Evolutionary conservation across 1,140 invertebrate species (phyloP), one percentile per base, ranked within the genome.

Genomic region (Pogonomyrmex californicus): DNA sequence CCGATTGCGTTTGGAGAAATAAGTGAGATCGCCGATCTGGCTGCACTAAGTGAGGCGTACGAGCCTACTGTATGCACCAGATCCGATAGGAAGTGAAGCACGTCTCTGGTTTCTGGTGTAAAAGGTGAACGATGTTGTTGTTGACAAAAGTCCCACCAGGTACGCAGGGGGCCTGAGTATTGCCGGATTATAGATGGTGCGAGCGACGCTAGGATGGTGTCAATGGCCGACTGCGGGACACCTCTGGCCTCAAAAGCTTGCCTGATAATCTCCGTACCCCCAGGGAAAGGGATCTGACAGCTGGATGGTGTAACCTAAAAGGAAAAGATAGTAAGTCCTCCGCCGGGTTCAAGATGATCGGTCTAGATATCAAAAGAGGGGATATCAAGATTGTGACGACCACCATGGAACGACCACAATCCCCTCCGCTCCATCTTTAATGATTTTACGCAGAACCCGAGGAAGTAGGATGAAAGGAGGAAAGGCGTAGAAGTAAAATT

Each of bases 381-480:
- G 60, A 4, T 36, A 62, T 30, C 60, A 60, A 33, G 23, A 7
- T 60, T 44, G 41, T 23, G 23, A 23, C 23, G 23, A 0, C 23
- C 23, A 23, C 47, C 47, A 49, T 10, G 6, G 62, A 5, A 68
- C 7, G 1, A 81, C 14, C 9, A 81, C 1, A 14, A 38, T 36
- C 3, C 63, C 77, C 6, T 81, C 58, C 54, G 77, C 77, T 36
- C 54, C 5, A 38, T 81, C 49, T 1, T 36, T 14, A 14, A 63
- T 66, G 17, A 86, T 86, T 60, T 49, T 49, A 10, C 58, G 54
- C n/a, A 85, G 63, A 23, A 14, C 58, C 33, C n/a, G 56, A 41
- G 54, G 58, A 65, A 60, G 68, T 49, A 49, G 33, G 6, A 9
- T 38, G 30, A 88, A 86, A 33, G 63, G 56, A 62, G 47, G 68